Evolutionary conservation across 92 coral and sea anemone species (phyloP), one percentile per base, ranked within the genome.

Genomic region (Blastomussa wellsi): DNA sequence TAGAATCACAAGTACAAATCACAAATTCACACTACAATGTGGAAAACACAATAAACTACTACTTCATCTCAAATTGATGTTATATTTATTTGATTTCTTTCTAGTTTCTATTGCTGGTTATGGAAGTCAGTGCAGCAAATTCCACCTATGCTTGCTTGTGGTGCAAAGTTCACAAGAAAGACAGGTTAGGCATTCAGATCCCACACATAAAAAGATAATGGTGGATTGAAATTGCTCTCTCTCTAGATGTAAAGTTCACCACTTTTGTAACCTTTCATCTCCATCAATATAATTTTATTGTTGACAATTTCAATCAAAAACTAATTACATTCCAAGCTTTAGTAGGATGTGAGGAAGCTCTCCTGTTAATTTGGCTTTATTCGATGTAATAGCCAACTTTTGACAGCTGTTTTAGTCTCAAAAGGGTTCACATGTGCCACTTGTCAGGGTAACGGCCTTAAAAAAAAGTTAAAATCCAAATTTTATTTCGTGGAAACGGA

Each of bases 131-230:
- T 81, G 84, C 87, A 0, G 92, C 89, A 4, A 89, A 85, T 76
- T 80, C 89, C 1, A 75, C 72, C 7, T 86, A 86, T 86, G 87
- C 92, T 24, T 89, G 89, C 31, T 36, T 89, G 82, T 89, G 84
- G 89, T 86, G 80, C 64, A 89, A 85, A 79, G 86, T 89, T 53
- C 67, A 62, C 49, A 86, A 67, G 55, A 89, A 80, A 74, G 85
- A 89, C 44, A 89, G 92, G 92, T 89, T n/a, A n/a, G n/a, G n/a
- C n/a, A n/a, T n/a, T n/a, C n/a, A n/a, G n/a, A n/a, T n/a, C n/a
- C n/a, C n/a, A n/a, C n/a, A n/a, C n/a, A n/a, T n/a, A n/a, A n/a
- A n/a, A n/a, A n/a, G n/a, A n/a, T n/a, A n/a, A n/a, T n/a, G 49
- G 52, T 15, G 14, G 12, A 47, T 10, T 47, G 5, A 47, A 47